Conservation (phyloP, 1,140 invertebrate species). For the Drosophila hydei region DNA sequence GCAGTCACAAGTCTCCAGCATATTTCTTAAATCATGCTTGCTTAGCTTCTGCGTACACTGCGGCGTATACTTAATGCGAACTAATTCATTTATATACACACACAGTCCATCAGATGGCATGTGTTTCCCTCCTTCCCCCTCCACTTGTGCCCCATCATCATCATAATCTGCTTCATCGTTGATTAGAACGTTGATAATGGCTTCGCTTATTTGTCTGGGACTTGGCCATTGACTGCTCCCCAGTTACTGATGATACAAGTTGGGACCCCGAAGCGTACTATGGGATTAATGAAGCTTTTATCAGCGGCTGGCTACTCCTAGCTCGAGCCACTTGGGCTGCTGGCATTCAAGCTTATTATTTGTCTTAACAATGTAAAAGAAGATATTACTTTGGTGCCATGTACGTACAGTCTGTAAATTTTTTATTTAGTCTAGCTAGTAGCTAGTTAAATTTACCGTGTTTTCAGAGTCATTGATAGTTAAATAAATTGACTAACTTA, state of each 20-base stretch:
- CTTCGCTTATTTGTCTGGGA: conserved; percentile 37
- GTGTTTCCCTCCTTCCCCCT: neutral
- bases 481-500: too few species aligned
- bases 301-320: neutral
- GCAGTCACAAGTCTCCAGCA: conserved; percentile 23
- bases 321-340: neutral
- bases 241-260: conserved; percentile 21
- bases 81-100: conserved; percentile 73
- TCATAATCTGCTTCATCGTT: conserved; percentile 36
- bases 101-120: conserved; percentile 31
- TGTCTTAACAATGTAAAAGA: too few species aligned
- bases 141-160: neutral
- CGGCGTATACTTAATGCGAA: conserved; percentile 78
- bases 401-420: too few species aligned
- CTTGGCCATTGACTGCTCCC: conserved; percentile 12
- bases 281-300: conserved; percentile 46
- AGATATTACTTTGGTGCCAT: too few species aligned
- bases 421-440: too few species aligned
- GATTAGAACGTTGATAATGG: conserved; percentile 43
- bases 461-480: too few species aligned
- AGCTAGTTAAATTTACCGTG: too few species aligned
- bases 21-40: conserved; percentile 67
- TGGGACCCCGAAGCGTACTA: conserved; percentile 3
- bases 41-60: conserved; percentile 43
- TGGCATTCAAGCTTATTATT: too few species aligned